Evolutionary conservation across 2,113 vertebrate genomes (phyloP).

Genomic region (Brienomyrus longianalis): DNA sequence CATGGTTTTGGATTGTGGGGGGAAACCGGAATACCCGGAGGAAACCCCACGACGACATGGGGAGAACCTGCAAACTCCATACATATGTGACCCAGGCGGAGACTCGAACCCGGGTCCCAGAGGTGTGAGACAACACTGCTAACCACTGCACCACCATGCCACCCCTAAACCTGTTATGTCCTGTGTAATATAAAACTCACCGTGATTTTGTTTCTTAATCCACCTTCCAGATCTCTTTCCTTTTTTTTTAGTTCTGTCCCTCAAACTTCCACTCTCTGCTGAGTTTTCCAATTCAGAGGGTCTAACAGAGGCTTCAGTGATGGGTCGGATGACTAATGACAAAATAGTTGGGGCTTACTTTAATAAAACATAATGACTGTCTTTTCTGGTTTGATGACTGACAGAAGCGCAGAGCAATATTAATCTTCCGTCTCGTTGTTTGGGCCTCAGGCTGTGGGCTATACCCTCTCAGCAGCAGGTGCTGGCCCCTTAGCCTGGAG

Average conservation of each 20-base stretch:
- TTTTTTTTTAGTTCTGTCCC: background rate
- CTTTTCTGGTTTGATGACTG: slow-evolving; percentile 15
- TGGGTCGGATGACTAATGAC: slow-evolving; percentile 19
- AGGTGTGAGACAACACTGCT: too few relatives aligned
- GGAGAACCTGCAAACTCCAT: too few relatives aligned
- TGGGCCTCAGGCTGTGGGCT: background rate
- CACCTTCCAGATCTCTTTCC: background rate
- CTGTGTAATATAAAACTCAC: background rate
- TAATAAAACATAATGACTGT: slow-evolving; percentile 15
- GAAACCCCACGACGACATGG: too few relatives aligned
- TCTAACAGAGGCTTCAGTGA: slow-evolving; percentile 1
- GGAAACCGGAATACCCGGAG: too few relatives aligned
- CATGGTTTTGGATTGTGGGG: too few relatives aligned
- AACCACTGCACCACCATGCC: too few relatives aligned
- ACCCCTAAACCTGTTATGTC: background rate
- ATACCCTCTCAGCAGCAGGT: background rate
- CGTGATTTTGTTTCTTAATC: background rate
- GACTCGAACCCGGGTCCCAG: too few relatives aligned
- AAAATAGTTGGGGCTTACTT: slow-evolving; percentile 12
- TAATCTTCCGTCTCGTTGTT: background rate
- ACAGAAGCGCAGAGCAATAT: slow-evolving; percentile 14
- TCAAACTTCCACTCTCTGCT: background rate
- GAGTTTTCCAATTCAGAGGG: background rate
- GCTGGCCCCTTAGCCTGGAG: background rate
- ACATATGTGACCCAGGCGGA: too few relatives aligned